Percentiles rank a stretch among this genome's conserved stretches.
These are phyloP conservation scores for Drosophila hamatofila DNA, from an alignment of 2,888 invertebrate genomes.

Conservation along the genomic window DNA sequence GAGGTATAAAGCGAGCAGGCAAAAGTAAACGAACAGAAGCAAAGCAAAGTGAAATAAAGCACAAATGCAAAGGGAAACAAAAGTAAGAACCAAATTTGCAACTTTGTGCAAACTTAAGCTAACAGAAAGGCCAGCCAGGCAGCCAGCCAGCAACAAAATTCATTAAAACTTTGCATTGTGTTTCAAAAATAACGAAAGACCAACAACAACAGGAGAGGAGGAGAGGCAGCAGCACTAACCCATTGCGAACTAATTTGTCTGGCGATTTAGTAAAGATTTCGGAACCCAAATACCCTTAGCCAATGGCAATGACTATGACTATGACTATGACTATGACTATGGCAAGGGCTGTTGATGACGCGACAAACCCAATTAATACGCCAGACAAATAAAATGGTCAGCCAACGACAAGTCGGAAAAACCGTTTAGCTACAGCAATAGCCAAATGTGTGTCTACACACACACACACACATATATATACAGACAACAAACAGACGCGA, in stretches of 20 bases:
- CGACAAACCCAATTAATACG: slow-evolving; percentile 81
- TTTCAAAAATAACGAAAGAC: slow-evolving; percentile 49
- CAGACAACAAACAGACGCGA: slow-evolving; percentile 51
- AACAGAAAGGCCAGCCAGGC: slow-evolving; percentile 52
- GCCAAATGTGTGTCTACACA: slow-evolving; percentile 64
- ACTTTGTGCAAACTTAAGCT: slow-evolving; percentile 66
- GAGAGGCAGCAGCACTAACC: slow-evolving; percentile 27
- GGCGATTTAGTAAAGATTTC: slow-evolving; percentile 70
- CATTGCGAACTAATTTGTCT: slow-evolving; percentile 79
- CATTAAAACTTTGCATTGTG: slow-evolving; percentile 77
- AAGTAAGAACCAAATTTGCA: slow-evolving; percentile 61
- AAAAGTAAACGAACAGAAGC: slow-evolving; percentile 40
- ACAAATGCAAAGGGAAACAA: slow-evolving; percentile 44
- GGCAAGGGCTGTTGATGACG: slow-evolving; percentile 64
- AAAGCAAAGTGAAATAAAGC: slow-evolving; percentile 48
- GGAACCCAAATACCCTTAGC: slow-evolving; percentile 2
- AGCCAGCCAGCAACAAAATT: slow-evolving; percentile 60
- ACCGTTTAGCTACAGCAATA: slow-evolving; percentile 78
- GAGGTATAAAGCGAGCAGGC: slow-evolving; percentile 14
- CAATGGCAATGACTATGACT: slow-evolving; percentile 10
- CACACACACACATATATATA: neutral
- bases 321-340: too few relatives aligned
- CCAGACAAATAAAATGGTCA: slow-evolving; percentile 77
- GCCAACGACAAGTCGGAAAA: slow-evolving; percentile 36
- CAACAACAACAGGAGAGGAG: neutral